Evolutionary conservation across 1,140 invertebrate species (phyloP), one percentile per base, ranked within the genome.

Genomic region (Drosophila kepulauana): DNA sequence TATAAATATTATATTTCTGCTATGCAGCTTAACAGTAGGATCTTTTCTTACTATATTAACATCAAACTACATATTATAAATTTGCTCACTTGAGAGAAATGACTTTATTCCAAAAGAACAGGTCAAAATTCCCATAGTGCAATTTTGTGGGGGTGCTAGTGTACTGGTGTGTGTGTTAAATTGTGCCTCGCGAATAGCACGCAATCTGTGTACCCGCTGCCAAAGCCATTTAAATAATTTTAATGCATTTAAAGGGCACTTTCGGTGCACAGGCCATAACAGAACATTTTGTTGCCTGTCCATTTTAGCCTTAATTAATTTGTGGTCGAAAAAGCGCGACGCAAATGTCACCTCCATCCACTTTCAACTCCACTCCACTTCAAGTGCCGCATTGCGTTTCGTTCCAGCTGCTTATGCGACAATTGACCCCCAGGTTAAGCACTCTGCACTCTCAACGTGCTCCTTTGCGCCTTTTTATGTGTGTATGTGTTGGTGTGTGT

Each of bases 371-470:
- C 13, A 8, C 35, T 13, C 6, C 28, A 52, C 38, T 56, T 25
- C 20, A 25, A 25, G 20, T 25, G 20, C 20, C 20, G 20, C 20
- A 25, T 25, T 25, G 20, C 20, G 20, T 25, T 25, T 25, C 20
- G 20, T 25, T 25, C 20, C 52, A 7, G 20, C 33, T 48, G 16
- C 64, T 76, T 61, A 77, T 62, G 69, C 62, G 66, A 73, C 72
- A 78, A 52, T 80, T 88, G 82, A 88, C 73, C 82, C 46, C 61
- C 25, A 61, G 52, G 52, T 75, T 48, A 10, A 58, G 52, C 30
- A 11, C 30, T 28, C 16, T 38, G 35, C 35, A 38, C 35, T 38
- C 35, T 38, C 35, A 38, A 38, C 54, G 51, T 28, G 16, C 41
- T 25, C 3, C 52, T 43, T 20, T 41, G 63, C 10, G n/a, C 35